Conservation (phyloP, 2,888 invertebrate species). For the Cotesia congregata region DNA sequence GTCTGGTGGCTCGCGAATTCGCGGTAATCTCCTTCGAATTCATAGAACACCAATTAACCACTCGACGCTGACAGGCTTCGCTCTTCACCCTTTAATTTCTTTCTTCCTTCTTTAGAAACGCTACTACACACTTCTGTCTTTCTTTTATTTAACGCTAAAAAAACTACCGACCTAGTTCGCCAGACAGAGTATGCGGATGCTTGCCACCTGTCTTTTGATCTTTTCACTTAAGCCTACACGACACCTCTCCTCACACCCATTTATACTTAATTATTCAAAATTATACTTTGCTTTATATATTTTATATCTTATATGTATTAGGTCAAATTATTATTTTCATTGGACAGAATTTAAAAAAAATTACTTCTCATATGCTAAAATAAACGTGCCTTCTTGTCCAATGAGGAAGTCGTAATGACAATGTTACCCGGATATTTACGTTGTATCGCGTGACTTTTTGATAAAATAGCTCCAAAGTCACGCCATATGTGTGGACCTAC, state of each 20-base stretch:
- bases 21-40: conserved; percentile 66
- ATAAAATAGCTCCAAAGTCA: conserved; percentile 40
- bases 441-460: conserved; percentile 43
- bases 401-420: conserved; percentile 40
- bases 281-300: conserved; percentile 15
- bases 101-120: conserved; percentile 23
- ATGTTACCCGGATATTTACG: conserved; percentile 28
- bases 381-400: background rate
- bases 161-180: conserved; percentile 55
- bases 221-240: conserved; percentile 30
- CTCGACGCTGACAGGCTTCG: conserved; percentile 52
- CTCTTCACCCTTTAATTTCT: conserved; percentile 32
- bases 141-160: conserved; percentile 3
- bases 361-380: too few species aligned
- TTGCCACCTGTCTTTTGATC: conserved; percentile 32
- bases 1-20: conserved; percentile 60
- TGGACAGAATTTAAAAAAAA: too few species aligned
- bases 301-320: conserved; percentile 8
- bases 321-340: too few species aligned
- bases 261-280: conserved; percentile 16
- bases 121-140: background rate
- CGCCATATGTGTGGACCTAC: conserved; percentile 29
- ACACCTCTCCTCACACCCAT: background rate
- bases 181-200: conserved; percentile 13
- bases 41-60: conserved; percentile 70